A percentile compares a stretch with the other conserved stretches of the same genome.
These are phyloP conservation scores for Aradophagus sp. DNA, from an alignment of 1,140 invertebrate species.

Conservation along the genomic window DNA sequence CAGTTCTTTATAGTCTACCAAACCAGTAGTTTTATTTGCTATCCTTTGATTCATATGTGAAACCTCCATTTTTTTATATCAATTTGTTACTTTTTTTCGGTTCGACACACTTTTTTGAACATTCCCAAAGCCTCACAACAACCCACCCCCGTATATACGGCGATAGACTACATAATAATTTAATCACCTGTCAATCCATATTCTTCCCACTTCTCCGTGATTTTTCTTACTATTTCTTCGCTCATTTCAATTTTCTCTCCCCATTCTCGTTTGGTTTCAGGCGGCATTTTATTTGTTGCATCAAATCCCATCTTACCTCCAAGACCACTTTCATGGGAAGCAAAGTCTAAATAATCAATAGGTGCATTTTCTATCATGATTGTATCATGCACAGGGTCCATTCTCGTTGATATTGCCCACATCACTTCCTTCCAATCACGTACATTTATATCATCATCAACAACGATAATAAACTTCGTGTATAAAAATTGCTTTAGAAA, in stretches of 20 bases:
- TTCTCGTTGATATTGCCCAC: slow-evolving; percentile 30
- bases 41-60: no score
- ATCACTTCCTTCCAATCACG: slow-evolving; percentile 28
- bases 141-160: slow-evolving; percentile 15
- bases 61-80: no score
- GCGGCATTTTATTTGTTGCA: slow-evolving; percentile 29
- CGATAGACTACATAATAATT: slow-evolving; percentile 19
- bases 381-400: slow-evolving; percentile 23
- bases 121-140: slow-evolving; percentile 19
- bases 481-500: slow-evolving; percentile 28
- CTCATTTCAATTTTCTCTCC: slow-evolving; percentile 29
- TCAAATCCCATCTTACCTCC: slow-evolving; percentile 35
- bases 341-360: slow-evolving; percentile 33
- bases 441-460: slow-evolving; percentile 34
- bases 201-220: slow-evolving; percentile 29
- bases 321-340: slow-evolving; percentile 30
- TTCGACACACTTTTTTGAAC: no score
- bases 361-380: slow-evolving; percentile 17
- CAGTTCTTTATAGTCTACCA: no score
- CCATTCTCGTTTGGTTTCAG: slow-evolving; percentile 36
- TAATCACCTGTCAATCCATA: slow-evolving; percentile 22
- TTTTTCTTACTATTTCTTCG: slow-evolving; percentile 29
- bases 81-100: no score
- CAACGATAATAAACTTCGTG: slow-evolving; percentile 31
- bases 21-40: no score